These are phyloP conservation scores for Oreocharis arfaki DNA, from an alignment of 2,113 vertebrate species.

Conservation along the genomic window DNA sequence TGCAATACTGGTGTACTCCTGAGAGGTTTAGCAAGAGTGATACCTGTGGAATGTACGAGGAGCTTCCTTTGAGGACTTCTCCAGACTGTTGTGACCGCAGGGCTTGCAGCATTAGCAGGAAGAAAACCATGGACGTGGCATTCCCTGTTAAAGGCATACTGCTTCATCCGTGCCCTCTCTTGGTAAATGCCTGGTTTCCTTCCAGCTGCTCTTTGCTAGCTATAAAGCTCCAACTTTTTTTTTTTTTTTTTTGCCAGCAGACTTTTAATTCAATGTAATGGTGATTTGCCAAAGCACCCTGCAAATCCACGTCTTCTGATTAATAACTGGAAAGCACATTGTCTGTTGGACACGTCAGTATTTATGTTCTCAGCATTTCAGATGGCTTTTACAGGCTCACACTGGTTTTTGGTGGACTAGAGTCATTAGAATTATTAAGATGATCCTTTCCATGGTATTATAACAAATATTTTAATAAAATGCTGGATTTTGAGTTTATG, in stretches of 20 bases:
- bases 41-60: not conserved
- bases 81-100: not conserved
- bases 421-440: not conserved
- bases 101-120: not conserved
- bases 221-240: not conserved
- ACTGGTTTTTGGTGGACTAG: not conserved
- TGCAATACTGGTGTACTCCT: not conserved
- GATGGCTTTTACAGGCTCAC: not conserved
- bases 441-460: not conserved
- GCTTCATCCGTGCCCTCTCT: not conserved
- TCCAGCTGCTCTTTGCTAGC: not conserved
- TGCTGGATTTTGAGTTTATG: not conserved
- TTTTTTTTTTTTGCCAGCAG: not conserved
- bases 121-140: accelerated
- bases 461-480: not conserved
- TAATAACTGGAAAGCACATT: not conserved
- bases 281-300: not conserved
- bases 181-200: not conserved
- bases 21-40: not conserved
- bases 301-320: not conserved
- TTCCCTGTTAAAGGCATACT: not conserved
- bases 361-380: not conserved
- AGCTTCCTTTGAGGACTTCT: not conserved
- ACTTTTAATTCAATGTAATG: not conserved
- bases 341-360: not conserved